Base-by-base conservation (phyloP, 2,888 invertebrate species). In the Brachylomia viminalis region DNA sequence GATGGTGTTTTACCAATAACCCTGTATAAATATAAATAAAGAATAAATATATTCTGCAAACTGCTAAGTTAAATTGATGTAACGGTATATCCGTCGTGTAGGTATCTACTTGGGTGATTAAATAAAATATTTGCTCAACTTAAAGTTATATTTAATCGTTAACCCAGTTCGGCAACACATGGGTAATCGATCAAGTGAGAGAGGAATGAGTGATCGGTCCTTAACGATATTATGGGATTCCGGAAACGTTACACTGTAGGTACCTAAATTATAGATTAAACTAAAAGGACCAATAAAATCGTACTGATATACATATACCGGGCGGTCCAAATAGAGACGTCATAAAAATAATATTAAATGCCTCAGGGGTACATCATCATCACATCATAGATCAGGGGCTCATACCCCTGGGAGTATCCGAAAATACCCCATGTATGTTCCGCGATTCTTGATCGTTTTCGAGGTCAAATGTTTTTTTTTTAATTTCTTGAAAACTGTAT, bases 181-280 rank as follows among this genome's bases (percentile, higher is more conserved):
- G 65, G 38, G 66, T 64, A 77, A 82, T 82, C 78, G 62, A 82
- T 80, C 77, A 77, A 64, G 15, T 61, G 17, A 58, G 76, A 69
- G 56, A 62, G 67, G 62, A 27, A 47, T 71, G 82, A 82, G 49
- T 71, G 77, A 77, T 77, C 6, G 62, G 1, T 42, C 23, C 30
- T 77, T 33, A 70, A 76, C 69, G 0, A 54, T 65, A 1, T 10
- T 42, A 59, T 52, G 17, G n/a, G 3, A 10, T 54, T 27, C 66
- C 52, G 27, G 30, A n/a, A 56, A 79, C 13, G 6, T 30, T 62
- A 47, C 13, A 27, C 47, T 72, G 56, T 62, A 52, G 7, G 13
- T 17, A 45, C 23, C 11, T 38, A 20, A 1, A 20, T 42, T 52
- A n/a, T 10, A 77, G 7, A 27, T 59, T 17, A 23, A 20, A 10